Conservation (phyloP, 2,888 invertebrate genomes). For the Athalia cordata region DNA sequence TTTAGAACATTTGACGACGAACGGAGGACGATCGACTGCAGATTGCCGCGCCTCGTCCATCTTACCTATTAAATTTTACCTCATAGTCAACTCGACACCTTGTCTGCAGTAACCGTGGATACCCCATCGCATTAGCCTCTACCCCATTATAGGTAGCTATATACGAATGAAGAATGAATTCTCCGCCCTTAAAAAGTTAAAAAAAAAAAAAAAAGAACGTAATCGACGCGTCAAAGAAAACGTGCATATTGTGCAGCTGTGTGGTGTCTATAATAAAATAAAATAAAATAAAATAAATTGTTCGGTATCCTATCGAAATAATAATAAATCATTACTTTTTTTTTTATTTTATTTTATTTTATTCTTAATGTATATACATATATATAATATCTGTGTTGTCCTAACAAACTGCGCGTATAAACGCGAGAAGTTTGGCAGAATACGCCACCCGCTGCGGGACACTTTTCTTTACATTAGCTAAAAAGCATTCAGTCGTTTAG, state of each 20-base stretch:
- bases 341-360: neutral
- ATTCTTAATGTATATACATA: neutral
- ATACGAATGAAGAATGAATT: too few relatives aligned
- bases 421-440: conserved; percentile 19
- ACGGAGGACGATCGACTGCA: conserved; percentile 21
- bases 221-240: too few relatives aligned
- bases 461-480: conserved; percentile 53
- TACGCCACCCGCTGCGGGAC: conserved; percentile 57
- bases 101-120: too few relatives aligned
- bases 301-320: too few relatives aligned
- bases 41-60: neutral
- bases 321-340: neutral
- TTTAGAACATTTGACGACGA: conserved; percentile 28
- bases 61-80: conserved; percentile 18
- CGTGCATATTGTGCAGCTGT: too few relatives aligned
- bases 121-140: too few relatives aligned
- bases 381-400: neutral
- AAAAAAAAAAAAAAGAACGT: too few relatives aligned
- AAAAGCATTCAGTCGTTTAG: conserved; percentile 59
- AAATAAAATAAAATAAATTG: too few relatives aligned
- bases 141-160: too few relatives aligned
- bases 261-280: too few relatives aligned
- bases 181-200: too few relatives aligned
- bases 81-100: conserved; percentile 36
- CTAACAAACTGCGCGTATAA: neutral